Base-by-base conservation (phyloP, 2,797 vertebrate species). In the Crypturellus tataupa region DNA sequence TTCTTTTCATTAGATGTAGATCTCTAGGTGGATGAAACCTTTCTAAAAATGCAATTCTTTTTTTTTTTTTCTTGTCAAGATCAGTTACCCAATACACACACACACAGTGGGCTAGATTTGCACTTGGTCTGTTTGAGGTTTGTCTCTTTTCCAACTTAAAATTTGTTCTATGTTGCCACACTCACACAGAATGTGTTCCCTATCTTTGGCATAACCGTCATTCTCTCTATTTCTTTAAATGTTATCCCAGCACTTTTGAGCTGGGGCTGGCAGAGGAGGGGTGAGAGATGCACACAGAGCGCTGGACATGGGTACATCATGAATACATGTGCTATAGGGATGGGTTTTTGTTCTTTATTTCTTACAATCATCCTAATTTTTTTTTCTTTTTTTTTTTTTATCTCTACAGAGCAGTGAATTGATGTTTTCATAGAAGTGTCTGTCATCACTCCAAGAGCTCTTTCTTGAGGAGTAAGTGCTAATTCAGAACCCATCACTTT, bases 381-480 rank as follows among this genome's bases (percentile, higher is more conserved):
- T 77, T 89, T 89, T 91, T 84, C 19, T 20, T 68, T 14, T 42
- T 42, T 14, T 81, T 73, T 12, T 87, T 64, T 65, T 79, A 92
- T 92, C 77, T 94, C 80, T 88, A 53, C 85, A 82, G 75, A 95
- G 78, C 68, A 82, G 44, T 86, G 93, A 93, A 93, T 92, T 93
- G 91, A 75, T 96, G 91, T 95, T 97, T 96, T 94, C 89, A 82
- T 42, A 85, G 85, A 94, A 44, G 70, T 90, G 89, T 85, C 91
- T 96, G 93, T 94, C 95, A 94, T 60, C 4, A 0, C 78, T 69
- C 56, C 87, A 85, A 84, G 93, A 88, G n/a, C 80, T 93, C 75
- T 77, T 90, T 82, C 92, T 87, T 92, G 91, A 94, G 75, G 94
- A 87, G 87, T 78, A 80, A 86, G 91, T 96, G 76, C 89, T 90